Evolutionary conservation across 2,113 vertebrate species (phyloP), one percentile per base, ranked within the genome.

Genomic region (Ailuropoda melanoleuca): DNA sequence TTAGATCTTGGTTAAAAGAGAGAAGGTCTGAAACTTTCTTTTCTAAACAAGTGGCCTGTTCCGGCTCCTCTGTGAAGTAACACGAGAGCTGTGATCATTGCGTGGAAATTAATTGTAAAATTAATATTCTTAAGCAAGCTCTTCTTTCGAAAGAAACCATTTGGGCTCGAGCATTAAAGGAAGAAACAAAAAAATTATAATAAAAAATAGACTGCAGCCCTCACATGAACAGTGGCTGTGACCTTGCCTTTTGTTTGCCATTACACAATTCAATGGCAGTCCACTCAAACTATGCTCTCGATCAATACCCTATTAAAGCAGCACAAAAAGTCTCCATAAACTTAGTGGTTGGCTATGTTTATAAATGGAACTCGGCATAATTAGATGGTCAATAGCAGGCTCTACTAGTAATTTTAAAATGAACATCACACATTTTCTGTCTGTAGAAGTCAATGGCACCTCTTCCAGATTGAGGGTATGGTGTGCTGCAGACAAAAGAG

Each of bases 291-390:
- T 99, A 99, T 99, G 99, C 99, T 99, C 99, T 99, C 99, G 99
- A 99, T 99, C 99, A 99, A 99, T 99, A 99, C 99, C 99, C 99
- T 99, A 99, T 99, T 99, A 99, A 99, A 99, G 99, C 99, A 98
- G 98, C 99, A 99, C 99, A 99, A 98, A 99, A 99, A 99, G 99
- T 99, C 99, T 99, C 99, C 99, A 99, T 99, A 99, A 99, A 99
- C 99, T 99, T 99, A 98, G 99, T 99, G 98, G 99, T 99, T 99
- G 99, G 99, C 99, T 99, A 98, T 99, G 99, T 99, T 99, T 99
- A 99, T 99, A 99, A 99, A 99, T 99, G 99, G 99, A 99, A 99
- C 99, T 99, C 98, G 88, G 99, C 98, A 99, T 99, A 99, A 99
- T 99, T 99, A 99, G 99, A 98, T 98, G 99, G 99, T 99, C 99